A percentile compares a stretch with the other conserved stretches of the same genome.
phyloP scores from a whole-genome alignment of 2,797 vertebrate species.

The Rhinogobio ventralis region DNA sequence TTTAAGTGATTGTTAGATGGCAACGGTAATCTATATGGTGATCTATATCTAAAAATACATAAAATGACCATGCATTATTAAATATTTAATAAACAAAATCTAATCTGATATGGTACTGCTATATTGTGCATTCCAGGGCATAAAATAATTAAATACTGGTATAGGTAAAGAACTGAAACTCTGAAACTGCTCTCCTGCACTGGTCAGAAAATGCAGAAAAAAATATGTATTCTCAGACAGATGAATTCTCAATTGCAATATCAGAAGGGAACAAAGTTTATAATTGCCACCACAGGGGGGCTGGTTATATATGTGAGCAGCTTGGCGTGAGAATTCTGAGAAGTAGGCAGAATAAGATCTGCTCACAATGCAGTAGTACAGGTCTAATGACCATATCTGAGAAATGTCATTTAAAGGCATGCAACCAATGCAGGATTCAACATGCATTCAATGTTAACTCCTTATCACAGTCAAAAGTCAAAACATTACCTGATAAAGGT shows the following conservation, averaged over 20 bases:
- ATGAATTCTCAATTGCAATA: constrained; percentile 59
- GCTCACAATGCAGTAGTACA: neutral
- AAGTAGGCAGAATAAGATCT: neutral
- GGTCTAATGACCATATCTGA: neutral
- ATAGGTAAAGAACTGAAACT: neutral
- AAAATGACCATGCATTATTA: neutral
- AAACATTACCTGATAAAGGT: constrained; percentile 72
- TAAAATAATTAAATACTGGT: neutral
- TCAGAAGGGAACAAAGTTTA: constrained; percentile 63
- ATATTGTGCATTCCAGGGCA: neutral
- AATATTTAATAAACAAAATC: neutral
- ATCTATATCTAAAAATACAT: no score
- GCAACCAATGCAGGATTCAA: neutral
- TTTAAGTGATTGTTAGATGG: neutral
- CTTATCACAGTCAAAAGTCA: constrained; percentile 65
- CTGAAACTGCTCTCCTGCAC: neutral
- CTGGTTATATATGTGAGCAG: constrained; percentile 14
- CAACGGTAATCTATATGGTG: neutral
- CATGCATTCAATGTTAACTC: constrained; percentile 5
- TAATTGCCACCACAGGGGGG: constrained; percentile 26
- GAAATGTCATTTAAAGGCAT: constrained; percentile 7
- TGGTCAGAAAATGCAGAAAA: constrained; percentile 52
- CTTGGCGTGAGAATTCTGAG: constrained; percentile 23
- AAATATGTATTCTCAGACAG: constrained; percentile 59
- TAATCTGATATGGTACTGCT: neutral